Base-by-base conservation (phyloP, 35 echinoderm and acorn worm genomes). In the Ptychodera flava region DNA sequence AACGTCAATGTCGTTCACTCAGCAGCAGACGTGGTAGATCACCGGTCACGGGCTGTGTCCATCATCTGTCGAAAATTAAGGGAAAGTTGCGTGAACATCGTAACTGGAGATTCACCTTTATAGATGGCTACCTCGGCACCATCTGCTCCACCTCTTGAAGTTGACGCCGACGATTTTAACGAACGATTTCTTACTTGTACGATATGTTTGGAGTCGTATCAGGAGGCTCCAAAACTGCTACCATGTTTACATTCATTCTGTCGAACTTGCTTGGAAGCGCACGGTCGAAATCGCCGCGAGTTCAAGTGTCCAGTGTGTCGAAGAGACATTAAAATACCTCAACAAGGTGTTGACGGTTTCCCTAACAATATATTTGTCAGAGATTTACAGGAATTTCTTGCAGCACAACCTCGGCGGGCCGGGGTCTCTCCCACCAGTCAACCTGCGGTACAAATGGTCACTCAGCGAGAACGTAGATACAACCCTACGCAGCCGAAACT, bases 161-260 rank as follows among this genome's bases (percentile, higher is more conserved):
- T 28, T 37, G 82, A 83, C 28, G 33, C 34, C 30, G 82, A 83
- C 37, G 82, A 83, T 28, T 83, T 83, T 30, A 83, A 36, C 37
- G 82, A 83, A 37, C 82, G 82, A 37, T 83, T 83, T 83, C 35
- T 83, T 37, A 83, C 82, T 0, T 83, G 82, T 83, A 83, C 82
- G n/a, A 83, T 83, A 28, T 83, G 82, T 28, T 36, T 83, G 37
- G 82, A 83, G 82, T 36, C 82, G 12, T 83, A 83, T 28, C 34
- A 83, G 6, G 82, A 83, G 37, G 37, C 82, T 30, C 82, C 82
- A 83, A 83, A 83, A 31, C 37, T 83, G 35, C 35, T 83, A 10
- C 82, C 82, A 2, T 83, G 82, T 28, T 30, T 83, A 36, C 82
- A 83, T 83, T 83, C 82, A 1, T 83, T 83, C 35, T 83, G 82